Base-by-base conservation (phyloP, 2,888 invertebrate genomes). In the Drymonia ruficornis region DNA sequence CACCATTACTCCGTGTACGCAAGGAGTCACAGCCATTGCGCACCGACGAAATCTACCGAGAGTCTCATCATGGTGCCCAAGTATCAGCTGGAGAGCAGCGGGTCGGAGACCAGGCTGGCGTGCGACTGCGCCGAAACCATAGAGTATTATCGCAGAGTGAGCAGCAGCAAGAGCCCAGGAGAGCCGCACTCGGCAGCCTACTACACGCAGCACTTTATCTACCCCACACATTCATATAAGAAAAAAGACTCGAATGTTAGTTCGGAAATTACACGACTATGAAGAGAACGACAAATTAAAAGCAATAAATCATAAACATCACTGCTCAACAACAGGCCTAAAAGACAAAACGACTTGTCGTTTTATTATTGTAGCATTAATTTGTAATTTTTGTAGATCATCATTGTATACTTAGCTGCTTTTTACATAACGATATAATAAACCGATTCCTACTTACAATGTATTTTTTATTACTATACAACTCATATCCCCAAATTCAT, bases 41-140 rank as follows among this genome's bases (percentile, higher is more conserved):
- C 83, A 67, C 94, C 96, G 0, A 96, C 96, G 1, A 97, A 97
- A 80, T 97, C 97, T 0, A 96, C 97, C 0, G 97, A 97, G 82
- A 97, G 96, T 78, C 90, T 97, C 18, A 91, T 96, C 18, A 94
- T 96, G 44, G 94, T 95, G 16, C 94, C 95, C 2, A 95, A 95
- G 65, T 95, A 95, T 76, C 94, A 94, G 52, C 58, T 90, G 50
- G 94, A 94, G 61, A 87, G 93, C 61, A 94, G 94, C 48, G 92
- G 95, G 0, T 93, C 95, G 0, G 96, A 96, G 72, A 95, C 95
- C 2, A 95, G 95, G 72, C 80, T 95, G 7, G 95, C 95, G 53
- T 96, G 96, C 78, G 96, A 96, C 58, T 96, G 96, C 74, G 89
- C 94, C 13, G 96, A 92, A 46, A 71, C 86, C 1, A 71, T 83